Percentiles rank a stretch among this genome's conserved stretches.
These are phyloP conservation scores for Callochromis pleurospilus DNA, from an alignment of 2,113 vertebrate species.

Conservation along the genomic window DNA sequence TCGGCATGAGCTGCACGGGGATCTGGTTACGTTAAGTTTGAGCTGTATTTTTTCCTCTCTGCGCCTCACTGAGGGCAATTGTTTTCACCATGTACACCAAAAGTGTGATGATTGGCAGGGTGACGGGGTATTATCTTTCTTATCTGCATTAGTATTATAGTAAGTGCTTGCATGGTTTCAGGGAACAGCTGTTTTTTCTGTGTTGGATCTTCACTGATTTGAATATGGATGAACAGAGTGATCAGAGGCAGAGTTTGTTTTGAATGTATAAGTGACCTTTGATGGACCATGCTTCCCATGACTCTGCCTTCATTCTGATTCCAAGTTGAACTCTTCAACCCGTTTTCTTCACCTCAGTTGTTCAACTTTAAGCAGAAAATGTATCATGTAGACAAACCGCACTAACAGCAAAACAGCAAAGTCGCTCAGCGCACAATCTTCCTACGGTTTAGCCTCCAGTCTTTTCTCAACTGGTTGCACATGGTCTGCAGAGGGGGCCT, in stretches of 20 bases:
- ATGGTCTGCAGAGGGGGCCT: neutral
- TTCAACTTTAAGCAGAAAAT: neutral
- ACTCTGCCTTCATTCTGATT: neutral
- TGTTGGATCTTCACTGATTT: neutral
- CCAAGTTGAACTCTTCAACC: neutral
- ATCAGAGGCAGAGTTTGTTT: neutral
- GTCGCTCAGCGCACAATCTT: too few species aligned
- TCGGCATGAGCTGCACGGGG: neutral
- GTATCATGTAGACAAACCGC: neutral
- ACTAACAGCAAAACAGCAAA: neutral
- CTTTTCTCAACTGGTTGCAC: neutral
- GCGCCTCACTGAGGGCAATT: neutral
- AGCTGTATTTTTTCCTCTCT: constrained; percentile 1
- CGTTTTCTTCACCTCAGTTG: neutral
- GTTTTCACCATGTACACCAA: neutral
- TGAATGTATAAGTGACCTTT: neutral
- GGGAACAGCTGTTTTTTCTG: constrained; percentile 4
- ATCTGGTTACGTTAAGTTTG: constrained; percentile 22
- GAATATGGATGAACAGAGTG: neutral
- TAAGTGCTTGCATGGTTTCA: neutral
- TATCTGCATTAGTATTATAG: neutral
- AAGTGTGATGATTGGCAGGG: constrained; percentile 50
- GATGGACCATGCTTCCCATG: neutral
- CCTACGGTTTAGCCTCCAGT: neutral
- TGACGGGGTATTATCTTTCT: constrained; percentile 11